These are phyloP conservation scores for Eptatretus burgeri DNA, from an alignment of 2,113 vertebrate genomes.

Conservation along the genomic window DNA sequence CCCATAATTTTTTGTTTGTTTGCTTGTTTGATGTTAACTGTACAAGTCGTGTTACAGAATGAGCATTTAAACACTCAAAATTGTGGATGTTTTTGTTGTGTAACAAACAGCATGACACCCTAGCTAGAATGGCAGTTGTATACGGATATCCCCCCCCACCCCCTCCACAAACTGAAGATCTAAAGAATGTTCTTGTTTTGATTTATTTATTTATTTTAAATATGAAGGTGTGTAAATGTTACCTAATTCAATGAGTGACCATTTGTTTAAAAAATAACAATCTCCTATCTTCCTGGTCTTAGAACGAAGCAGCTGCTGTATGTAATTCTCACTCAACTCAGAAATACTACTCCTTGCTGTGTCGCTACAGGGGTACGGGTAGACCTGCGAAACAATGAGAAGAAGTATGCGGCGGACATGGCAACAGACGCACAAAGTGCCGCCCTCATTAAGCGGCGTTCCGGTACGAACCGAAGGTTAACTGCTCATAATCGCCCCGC, in stretches of 20 bases:
- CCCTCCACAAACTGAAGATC: too few species aligned
- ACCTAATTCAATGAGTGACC: constrained; percentile 12
- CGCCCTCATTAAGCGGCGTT: constrained; percentile 45
- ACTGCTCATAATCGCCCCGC: background rate
- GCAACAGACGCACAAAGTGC: constrained; percentile 64
- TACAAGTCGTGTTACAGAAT: too few species aligned
- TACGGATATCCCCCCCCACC: too few species aligned
- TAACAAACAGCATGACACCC: too few species aligned
- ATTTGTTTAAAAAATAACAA: background rate
- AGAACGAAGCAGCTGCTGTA: background rate
- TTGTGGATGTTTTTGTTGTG: too few species aligned
- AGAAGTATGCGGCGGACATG: constrained; percentile 77
- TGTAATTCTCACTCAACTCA: background rate
- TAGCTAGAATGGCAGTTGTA: too few species aligned
- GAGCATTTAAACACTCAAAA: too few species aligned
- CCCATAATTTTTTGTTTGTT: too few species aligned
- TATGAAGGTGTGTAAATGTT: background rate
- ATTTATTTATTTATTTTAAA: too few species aligned
- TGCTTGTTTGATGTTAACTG: too few species aligned
- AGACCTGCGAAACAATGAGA: constrained; percentile 73
- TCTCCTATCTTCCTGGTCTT: background rate
- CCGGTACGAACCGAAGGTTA: background rate
- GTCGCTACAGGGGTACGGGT: constrained; percentile 33
- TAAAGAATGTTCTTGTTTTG: too few species aligned
- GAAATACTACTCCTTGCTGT: background rate